Conservation (phyloP, 2,113 vertebrate species). For the Nyctereutes procyonoides region DNA sequence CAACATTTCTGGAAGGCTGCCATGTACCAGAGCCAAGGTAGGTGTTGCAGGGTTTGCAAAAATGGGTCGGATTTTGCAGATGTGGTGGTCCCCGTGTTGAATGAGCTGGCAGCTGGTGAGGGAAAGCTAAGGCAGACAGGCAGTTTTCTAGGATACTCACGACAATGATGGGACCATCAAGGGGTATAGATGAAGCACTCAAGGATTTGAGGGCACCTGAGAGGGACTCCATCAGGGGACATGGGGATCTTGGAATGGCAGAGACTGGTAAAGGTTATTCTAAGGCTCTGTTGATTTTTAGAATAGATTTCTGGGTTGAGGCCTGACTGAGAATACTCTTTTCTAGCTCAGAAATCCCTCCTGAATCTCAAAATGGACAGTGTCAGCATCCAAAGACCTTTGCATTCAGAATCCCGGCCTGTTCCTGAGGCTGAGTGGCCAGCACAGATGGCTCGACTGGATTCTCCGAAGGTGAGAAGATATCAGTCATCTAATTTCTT, state of each 20-base stretch:
- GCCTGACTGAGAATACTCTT: neutral
- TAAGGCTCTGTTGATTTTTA: neutral
- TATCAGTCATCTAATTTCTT: neutral
- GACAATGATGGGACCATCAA: too few species aligned
- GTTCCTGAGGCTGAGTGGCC: slow-evolving; percentile 66
- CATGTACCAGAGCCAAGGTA: accelerated
- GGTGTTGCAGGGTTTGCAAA: accelerated
- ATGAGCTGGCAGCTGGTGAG: too few species aligned
- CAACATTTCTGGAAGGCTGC: neutral
- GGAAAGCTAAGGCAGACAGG: neutral
- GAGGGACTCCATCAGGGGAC: accelerated
- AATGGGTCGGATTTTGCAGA: too few species aligned
- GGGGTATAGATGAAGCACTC: accelerated
- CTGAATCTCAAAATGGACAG: neutral
- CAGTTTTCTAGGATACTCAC: too few species aligned
- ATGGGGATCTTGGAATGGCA: neutral
- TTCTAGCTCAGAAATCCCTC: slow-evolving; percentile 53
- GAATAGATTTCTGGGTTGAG: neutral
- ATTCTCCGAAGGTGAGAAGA: slow-evolving; percentile 78
- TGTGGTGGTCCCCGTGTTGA: too few species aligned
- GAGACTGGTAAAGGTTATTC: neutral
- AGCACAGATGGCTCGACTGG: slow-evolving; percentile 49
- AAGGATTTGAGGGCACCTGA: neutral
- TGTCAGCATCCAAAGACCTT: slow-evolving; percentile 60
- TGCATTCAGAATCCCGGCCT: slow-evolving; percentile 66